Percentiles rank a stretch among this genome's conserved stretches.
Conservation (phyloP, 2,888 invertebrate genomes). For the Limenitis camilla region DNA sequence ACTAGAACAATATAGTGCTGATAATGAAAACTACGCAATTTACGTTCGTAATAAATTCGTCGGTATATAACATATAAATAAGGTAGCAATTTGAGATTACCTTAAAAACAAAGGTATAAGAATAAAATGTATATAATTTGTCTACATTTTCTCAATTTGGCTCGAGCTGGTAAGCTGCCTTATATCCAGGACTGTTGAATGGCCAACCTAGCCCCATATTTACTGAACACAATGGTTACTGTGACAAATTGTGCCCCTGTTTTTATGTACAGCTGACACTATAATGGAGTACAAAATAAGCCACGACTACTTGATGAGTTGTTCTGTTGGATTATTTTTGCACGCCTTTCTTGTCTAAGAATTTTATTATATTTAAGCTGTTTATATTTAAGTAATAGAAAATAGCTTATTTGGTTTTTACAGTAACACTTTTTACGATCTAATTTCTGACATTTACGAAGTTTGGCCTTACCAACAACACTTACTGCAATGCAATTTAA, state of each 20-base stretch:
- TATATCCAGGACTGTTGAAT: neutral
- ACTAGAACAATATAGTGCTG: too few species aligned
- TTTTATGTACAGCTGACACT: constrained; percentile 5
- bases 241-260: constrained; percentile 19
- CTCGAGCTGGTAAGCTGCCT: neutral
- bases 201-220: neutral
- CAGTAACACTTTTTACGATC: too few species aligned
- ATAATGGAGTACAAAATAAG: constrained; percentile 3
- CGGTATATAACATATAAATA: too few species aligned
- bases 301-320: neutral
- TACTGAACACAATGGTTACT: constrained; percentile 1
- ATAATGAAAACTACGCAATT: too few species aligned
- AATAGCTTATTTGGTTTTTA: too few species aligned
- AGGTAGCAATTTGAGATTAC: neutral
- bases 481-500: too few species aligned
- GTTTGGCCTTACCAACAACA: too few species aligned
- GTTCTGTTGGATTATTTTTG: neutral
- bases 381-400: too few species aligned
- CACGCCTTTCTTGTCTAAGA: too few species aligned
- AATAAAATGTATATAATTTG: too few species aligned
- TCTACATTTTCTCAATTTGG: neutral
- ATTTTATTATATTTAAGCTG: neutral
- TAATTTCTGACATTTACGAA: too few species aligned
- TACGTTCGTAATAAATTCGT: too few species aligned
- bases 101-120: neutral